These are phyloP conservation scores for Orbicella faveolata DNA, from an alignment of 64 coral and sea anemone species.

Conservation along the genomic window DNA sequence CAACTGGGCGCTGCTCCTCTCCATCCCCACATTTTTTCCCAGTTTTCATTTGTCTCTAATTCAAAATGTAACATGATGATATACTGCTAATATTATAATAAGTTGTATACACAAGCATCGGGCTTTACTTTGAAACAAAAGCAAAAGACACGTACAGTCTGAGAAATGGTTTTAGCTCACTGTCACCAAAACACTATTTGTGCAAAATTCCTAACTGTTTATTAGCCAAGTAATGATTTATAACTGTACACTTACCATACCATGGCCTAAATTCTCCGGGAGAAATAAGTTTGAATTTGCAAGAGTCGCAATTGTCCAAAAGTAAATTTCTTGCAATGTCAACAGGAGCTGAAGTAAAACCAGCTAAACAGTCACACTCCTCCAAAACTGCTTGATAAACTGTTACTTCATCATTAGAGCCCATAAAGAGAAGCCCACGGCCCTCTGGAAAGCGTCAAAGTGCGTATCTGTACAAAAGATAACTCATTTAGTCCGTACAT, in stretches of 20 bases:
- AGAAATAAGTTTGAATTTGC: not conserved
- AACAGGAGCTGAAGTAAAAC: not conserved
- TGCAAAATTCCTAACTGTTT: too few relatives aligned
- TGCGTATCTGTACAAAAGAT: not conserved
- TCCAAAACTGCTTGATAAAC: constrained; percentile 8
- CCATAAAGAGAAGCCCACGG: constrained; percentile 6
- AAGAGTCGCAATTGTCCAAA: not conserved
- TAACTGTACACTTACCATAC: constrained; percentile 50
- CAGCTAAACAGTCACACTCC: not conserved
- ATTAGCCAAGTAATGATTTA: too few relatives aligned
- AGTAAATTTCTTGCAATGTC: constrained; percentile 22
- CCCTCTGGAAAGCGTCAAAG: not conserved
- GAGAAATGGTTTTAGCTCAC: too few relatives aligned
- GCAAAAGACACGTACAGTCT: too few relatives aligned
- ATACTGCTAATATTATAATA: too few relatives aligned
- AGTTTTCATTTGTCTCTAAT: too few relatives aligned
- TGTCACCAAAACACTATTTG: too few relatives aligned
- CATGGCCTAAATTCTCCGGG: constrained; percentile 36
- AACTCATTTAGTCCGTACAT: not conserved
- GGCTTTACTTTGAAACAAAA: too few relatives aligned
- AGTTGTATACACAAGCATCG: too few relatives aligned
- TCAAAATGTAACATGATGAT: too few relatives aligned
- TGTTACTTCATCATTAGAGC: not conserved
- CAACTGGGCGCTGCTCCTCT: too few relatives aligned
- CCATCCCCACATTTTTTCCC: too few relatives aligned